Evolutionary conservation across 2,113 vertebrate species (phyloP).

Genomic region (Amblyopsis rosae): DNA sequence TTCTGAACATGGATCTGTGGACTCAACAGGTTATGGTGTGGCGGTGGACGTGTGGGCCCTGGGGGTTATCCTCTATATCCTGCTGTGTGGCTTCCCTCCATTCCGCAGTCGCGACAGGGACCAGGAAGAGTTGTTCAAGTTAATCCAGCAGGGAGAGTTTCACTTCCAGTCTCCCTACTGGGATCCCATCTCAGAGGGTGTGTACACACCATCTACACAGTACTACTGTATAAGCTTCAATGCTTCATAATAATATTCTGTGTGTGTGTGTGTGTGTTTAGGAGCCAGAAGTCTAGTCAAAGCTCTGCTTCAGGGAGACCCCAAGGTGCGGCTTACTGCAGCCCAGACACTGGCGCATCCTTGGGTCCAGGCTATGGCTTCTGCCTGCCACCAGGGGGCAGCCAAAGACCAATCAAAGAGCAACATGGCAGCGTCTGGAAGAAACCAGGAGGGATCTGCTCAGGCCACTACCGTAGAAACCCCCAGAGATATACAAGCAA

Average conservation of each 20-base stretch:
- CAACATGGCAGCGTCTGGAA: not conserved
- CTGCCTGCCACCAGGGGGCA: slow-evolving; percentile 71
- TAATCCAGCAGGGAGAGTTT: slow-evolving; percentile 88
- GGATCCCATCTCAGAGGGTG: slow-evolving; percentile 92
- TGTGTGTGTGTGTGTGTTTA: slow-evolving; percentile 36
- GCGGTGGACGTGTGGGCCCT: slow-evolving; percentile 96
- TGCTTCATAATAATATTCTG: not conserved
- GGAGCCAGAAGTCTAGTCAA: slow-evolving; percentile 87
- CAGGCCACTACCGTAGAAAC: slow-evolving; percentile 25
- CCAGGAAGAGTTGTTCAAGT: slow-evolving; percentile 91
- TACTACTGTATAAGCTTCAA: slow-evolving; percentile 16
- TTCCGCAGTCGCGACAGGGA: slow-evolving; percentile 92
- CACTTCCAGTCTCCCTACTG: slow-evolving; percentile 93
- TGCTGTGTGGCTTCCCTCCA: slow-evolving; percentile 94
- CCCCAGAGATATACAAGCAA: slow-evolving; percentile 14
- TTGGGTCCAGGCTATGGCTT: slow-evolving; percentile 83
- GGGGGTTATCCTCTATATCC: slow-evolving; percentile 93
- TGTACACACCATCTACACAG: slow-evolving; percentile 13
- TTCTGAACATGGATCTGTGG: not conserved
- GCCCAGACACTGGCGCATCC: slow-evolving; percentile 84
- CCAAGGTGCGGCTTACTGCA: slow-evolving; percentile 84
- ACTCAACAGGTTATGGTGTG: slow-evolving; percentile 88
- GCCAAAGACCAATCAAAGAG: slow-evolving; percentile 49
- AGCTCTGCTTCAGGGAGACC: slow-evolving; percentile 86
- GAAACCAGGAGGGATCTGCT: slow-evolving; percentile 27